A percentile compares a stretch with the other conserved stretches of the same genome.
Conservation (phyloP, 2,797 vertebrate species). For the Cercopithecus petaurista region DNA sequence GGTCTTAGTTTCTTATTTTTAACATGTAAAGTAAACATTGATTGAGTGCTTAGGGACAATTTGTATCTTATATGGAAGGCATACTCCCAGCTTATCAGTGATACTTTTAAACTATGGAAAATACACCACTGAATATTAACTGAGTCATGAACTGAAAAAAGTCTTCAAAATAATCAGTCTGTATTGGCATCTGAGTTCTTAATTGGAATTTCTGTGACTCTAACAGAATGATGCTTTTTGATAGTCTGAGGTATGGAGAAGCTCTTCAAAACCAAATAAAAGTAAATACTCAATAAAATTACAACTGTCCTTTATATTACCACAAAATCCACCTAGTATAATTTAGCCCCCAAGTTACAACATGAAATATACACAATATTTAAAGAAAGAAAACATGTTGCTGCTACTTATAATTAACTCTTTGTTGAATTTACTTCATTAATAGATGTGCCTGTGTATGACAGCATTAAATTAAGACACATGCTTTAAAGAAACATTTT, state of each 20-base stretch:
- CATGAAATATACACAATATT: background rate
- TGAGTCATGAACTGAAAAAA: background rate
- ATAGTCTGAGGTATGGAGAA: background rate
- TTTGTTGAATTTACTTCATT: background rate
- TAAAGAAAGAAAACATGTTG: background rate
- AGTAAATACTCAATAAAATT: background rate
- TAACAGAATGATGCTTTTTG: background rate
- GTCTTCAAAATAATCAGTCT: background rate
- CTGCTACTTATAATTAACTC: accelerated
- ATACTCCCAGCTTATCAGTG: no score
- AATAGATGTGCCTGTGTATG: accelerated
- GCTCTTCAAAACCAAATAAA: background rate
- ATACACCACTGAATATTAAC: background rate
- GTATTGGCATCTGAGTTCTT: background rate
- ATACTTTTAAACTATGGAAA: background rate
- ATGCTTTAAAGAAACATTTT: background rate
- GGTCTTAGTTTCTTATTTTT: background rate
- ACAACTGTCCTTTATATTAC: background rate
- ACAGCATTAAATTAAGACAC: background rate
- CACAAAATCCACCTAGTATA: background rate
- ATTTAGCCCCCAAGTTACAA: background rate
- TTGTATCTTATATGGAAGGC: background rate
- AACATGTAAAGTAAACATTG: background rate
- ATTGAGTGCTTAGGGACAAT: background rate
- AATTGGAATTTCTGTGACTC: background rate